phyloP scores from a whole-genome alignment of 2,888 invertebrate species.

The Hemistola chrysoprasaria region DNA sequence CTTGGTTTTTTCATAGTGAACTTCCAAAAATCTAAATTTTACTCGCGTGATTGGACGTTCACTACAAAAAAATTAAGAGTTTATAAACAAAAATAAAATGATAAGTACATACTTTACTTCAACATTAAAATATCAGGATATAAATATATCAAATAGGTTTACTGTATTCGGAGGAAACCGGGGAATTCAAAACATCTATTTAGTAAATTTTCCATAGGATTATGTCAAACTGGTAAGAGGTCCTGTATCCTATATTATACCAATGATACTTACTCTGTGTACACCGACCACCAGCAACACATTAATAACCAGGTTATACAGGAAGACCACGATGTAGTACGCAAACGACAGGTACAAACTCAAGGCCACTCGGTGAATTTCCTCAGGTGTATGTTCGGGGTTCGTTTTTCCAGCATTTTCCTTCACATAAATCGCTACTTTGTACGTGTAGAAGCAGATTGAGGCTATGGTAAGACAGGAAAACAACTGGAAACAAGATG shows the following conservation, averaged over 20 bases:
- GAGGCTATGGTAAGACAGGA: constrained; percentile 42
- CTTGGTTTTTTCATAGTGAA: no score
- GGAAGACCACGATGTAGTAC: constrained; percentile 53
- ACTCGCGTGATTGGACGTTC: no score
- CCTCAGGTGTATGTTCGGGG: constrained; percentile 45
- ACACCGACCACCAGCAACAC: constrained; percentile 57
- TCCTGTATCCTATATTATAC: background rate
- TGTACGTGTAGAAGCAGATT: constrained; percentile 51
- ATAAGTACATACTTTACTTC: no score
- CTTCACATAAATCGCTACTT: constrained; percentile 46
- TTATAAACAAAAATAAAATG: no score
- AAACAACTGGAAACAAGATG: constrained; percentile 38
- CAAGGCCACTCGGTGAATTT: constrained; percentile 43
- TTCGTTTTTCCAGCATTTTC: constrained; percentile 36
- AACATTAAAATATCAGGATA: no score
- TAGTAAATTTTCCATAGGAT: no score
- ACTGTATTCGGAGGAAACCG: no score
- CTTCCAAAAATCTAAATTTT: no score
- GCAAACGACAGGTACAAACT: constrained; percentile 61
- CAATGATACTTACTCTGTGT: constrained; percentile 50
- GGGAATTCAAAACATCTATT: no score
- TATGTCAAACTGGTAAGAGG: background rate
- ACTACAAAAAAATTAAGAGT: no score
- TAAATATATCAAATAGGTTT: no score
- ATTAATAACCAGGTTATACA: constrained; percentile 53